phyloP scores from a whole-genome alignment of 1,140 invertebrate species.

The Halictus rubicundus region DNA sequence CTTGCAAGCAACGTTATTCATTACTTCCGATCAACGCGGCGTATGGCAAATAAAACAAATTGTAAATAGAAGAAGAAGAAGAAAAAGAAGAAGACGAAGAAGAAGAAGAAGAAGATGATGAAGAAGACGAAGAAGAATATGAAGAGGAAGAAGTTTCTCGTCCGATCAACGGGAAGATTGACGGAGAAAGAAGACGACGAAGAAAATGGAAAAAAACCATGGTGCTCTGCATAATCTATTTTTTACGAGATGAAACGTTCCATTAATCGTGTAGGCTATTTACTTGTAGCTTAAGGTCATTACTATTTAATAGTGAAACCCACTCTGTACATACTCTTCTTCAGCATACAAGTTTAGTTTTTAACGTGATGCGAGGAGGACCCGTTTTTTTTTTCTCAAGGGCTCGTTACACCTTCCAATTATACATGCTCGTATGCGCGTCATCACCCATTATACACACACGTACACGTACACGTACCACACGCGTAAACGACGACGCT shows the following conservation, averaged over 20 bases:
- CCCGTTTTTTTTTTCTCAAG: constrained; percentile 2
- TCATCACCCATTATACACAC: not conserved
- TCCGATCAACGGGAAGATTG: not conserved
- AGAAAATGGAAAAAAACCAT: constrained; percentile 51
- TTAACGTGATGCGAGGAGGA: constrained; percentile 56
- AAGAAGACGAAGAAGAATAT: too few species aligned
- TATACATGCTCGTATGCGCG: constrained; percentile 21
- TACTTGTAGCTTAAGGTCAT: constrained; percentile 55
- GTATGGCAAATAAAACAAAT: constrained; percentile 28
- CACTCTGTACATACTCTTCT: constrained; percentile 62
- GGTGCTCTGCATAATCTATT: constrained; percentile 71
- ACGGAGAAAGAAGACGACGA: not conserved
- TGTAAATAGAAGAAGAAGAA: constrained; percentile 59
- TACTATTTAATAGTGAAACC: constrained; percentile 63
- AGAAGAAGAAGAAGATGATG: too few species aligned
- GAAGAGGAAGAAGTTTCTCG: not conserved
- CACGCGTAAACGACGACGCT: constrained; percentile 58
- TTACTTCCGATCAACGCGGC: constrained; percentile 16
- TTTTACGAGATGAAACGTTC: constrained; percentile 71
- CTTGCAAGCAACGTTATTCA: constrained; percentile 44
- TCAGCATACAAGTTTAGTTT: constrained; percentile 55
- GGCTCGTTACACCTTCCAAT: constrained; percentile 10
- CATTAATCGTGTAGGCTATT: constrained; percentile 67
- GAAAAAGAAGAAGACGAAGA: too few species aligned
- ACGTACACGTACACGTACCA: constrained; percentile 22